A percentile compares a stretch with the other conserved stretches of the same genome.
These are phyloP conservation scores for Dromiciops gliroides DNA, from an alignment of 2,113 vertebrate species.

Conservation along the genomic window DNA sequence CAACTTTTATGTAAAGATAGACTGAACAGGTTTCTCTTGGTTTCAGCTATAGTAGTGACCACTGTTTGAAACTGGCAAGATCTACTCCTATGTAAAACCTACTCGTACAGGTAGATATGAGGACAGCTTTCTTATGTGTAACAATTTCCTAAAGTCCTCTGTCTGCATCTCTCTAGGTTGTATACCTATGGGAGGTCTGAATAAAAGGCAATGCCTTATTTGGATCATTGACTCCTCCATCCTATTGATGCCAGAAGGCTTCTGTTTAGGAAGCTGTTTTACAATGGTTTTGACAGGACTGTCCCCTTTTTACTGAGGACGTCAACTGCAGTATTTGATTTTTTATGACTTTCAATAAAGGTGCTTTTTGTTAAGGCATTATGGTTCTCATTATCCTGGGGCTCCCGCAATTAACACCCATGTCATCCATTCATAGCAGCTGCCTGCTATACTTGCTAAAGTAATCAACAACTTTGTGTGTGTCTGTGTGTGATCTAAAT, in stretches of 20 bases:
- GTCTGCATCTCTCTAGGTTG: not conserved
- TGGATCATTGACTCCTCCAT: not conserved
- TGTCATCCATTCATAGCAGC: not conserved
- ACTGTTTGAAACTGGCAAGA: not conserved
- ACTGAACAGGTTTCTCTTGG: not conserved
- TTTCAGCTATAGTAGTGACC: not conserved
- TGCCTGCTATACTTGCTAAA: not conserved
- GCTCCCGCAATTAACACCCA: not conserved
- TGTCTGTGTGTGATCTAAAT: too few relatives aligned
- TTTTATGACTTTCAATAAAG: not conserved
- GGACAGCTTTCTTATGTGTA: not conserved
- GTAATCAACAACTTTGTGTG: not conserved
- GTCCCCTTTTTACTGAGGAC: not conserved
- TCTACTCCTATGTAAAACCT: not conserved
- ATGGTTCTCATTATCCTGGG: not conserved
- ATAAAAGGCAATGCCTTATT: not conserved
- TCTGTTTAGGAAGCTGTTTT: not conserved
- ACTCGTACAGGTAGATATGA: not conserved
- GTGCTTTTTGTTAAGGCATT: not conserved
- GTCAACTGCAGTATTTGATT: not conserved
- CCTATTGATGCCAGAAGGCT: not conserved
- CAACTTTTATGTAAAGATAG: not conserved
- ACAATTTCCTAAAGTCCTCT: not conserved
- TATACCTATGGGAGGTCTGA: not conserved
- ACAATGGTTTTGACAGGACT: not conserved